Evolutionary conservation across 2,888 invertebrate species (phyloP).

Genomic region (Clistopyga incitator): DNA sequence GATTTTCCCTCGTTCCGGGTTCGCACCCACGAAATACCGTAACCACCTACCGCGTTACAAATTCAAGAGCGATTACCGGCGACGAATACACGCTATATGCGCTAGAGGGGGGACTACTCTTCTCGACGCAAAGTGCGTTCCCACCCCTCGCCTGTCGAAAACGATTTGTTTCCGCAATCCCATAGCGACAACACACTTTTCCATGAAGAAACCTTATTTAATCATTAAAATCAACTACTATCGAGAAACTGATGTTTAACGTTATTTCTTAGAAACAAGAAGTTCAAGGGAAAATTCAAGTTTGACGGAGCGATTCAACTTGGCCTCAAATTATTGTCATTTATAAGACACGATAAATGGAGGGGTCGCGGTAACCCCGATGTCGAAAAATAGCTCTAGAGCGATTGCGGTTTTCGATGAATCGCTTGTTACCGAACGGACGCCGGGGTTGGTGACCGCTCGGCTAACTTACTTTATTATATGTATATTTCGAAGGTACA

Average conservation of each 20-base stretch:
- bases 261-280: too few species aligned
- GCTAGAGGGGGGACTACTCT: constrained; percentile 40
- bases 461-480: constrained; percentile 76
- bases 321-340: not conserved
- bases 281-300: too few species aligned
- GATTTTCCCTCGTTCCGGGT: constrained; percentile 19
- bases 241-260: too few species aligned
- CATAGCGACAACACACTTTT: not conserved
- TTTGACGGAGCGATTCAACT: too few species aligned
- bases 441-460: constrained; percentile 67
- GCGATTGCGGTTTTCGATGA: constrained; percentile 77
- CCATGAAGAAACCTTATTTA: too few species aligned
- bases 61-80: constrained; percentile 49
- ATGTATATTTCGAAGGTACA: constrained; percentile 73
- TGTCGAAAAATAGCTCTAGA: too few species aligned
- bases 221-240: too few species aligned
- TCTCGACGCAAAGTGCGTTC: constrained; percentile 71
- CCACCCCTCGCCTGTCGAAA: constrained; percentile 68
- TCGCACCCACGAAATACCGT: constrained; percentile 37
- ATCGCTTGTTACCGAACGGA: constrained; percentile 80
- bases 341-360: too few species aligned
- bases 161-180: constrained; percentile 72
- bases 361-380: too few species aligned
- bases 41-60: constrained; percentile 56
- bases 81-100: constrained; percentile 10